Evolutionary conservation across 2,888 invertebrate species (phyloP).

Genomic region (Hydropsyche betteni): DNA sequence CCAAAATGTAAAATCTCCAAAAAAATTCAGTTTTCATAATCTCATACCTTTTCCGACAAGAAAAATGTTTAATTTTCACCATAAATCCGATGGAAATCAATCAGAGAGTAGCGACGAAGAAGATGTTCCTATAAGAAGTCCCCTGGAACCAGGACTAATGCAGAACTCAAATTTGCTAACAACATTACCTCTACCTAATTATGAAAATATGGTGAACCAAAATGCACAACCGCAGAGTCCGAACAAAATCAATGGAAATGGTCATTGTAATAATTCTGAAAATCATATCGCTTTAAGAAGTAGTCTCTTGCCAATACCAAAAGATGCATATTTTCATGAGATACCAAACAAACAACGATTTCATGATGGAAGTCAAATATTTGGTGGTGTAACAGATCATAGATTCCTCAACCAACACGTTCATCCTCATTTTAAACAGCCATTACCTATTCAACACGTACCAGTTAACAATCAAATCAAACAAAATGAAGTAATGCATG

Average conservation of each 20-base stretch:
- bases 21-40: constrained; percentile 65
- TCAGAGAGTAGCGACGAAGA: constrained; percentile 71
- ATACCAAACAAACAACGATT: constrained; percentile 62
- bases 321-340: constrained; percentile 71
- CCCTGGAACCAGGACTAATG: constrained; percentile 66
- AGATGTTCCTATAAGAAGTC: constrained; percentile 62
- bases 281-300: constrained; percentile 49
- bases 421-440: constrained; percentile 52
- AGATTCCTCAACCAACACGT: constrained; percentile 55
- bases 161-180: constrained; percentile 65
- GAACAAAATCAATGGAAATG: constrained; percentile 51
- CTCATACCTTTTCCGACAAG: constrained; percentile 66
- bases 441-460: constrained; percentile 25
- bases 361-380: constrained; percentile 53
- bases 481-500: constrained; percentile 28
- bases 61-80: constrained; percentile 63
- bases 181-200: constrained; percentile 67
- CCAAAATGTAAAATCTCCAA: constrained; percentile 63
- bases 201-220: constrained; percentile 59
- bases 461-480: neutral
- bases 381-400: constrained; percentile 55
- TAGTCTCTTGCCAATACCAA: constrained; percentile 63
- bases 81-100: constrained; percentile 64
- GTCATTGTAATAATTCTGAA: constrained; percentile 41
- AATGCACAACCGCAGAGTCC: constrained; percentile 52